These are phyloP conservation scores for Boulengeromyrus knoepffleri DNA, from an alignment of 2,113 vertebrate species.

Conservation along the genomic window DNA sequence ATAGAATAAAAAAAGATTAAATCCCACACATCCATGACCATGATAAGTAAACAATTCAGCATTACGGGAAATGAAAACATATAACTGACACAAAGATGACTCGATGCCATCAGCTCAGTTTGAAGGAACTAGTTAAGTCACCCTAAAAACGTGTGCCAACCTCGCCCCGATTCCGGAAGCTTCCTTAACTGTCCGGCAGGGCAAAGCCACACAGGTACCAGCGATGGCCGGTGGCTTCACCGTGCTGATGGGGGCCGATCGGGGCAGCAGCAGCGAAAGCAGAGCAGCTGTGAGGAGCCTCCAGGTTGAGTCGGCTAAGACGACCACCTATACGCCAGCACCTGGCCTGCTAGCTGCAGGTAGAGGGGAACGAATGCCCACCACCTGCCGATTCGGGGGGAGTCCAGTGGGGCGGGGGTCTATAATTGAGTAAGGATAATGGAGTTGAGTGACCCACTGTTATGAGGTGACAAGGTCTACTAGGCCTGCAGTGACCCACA, in stretches of 20 bases:
- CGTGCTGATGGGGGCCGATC: neutral
- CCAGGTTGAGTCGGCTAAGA: neutral
- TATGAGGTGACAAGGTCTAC: slow-evolving; percentile 50
- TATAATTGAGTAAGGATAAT: slow-evolving; percentile 58
- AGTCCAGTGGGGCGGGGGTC: slow-evolving; percentile 35
- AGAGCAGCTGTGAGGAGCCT: neutral
- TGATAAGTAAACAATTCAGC: neutral
- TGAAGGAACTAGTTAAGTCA: neutral
- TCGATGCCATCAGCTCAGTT: neutral
- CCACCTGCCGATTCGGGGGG: slow-evolving; percentile 43
- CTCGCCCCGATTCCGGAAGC: neutral
- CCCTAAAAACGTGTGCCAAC: neutral
- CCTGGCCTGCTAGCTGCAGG: slow-evolving; percentile 11
- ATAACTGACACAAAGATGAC: neutral
- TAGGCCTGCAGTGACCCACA: slow-evolving; percentile 39
- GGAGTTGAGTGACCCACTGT: slow-evolving; percentile 58
- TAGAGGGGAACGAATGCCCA: slow-evolving; percentile 42
- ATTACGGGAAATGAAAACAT: neutral
- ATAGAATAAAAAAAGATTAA: neutral
- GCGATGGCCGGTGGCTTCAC: neutral
- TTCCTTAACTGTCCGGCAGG: neutral
- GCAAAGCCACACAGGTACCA: neutral
- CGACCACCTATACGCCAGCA: neutral
- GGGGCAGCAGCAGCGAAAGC: neutral
- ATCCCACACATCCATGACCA: neutral